Evolutionary conservation across 2,797 vertebrate genomes (phyloP), one percentile per base, ranked within the genome.

Genomic region (Ctenopoma kingsleyae): DNA sequence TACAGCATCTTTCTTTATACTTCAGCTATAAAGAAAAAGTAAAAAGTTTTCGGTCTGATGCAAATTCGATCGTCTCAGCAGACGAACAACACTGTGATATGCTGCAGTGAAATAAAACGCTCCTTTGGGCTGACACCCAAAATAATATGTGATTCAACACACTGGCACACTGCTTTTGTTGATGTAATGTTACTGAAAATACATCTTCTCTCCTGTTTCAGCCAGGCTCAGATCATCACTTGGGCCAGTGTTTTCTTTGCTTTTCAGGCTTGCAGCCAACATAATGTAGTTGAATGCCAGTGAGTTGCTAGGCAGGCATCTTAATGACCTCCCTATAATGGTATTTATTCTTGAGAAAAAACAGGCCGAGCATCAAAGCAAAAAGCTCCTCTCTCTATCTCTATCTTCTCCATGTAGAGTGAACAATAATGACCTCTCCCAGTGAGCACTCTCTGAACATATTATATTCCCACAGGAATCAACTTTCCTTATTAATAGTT

Each of bases 151-250:
- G 75, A 85, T 87, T 86, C 67, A 82, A 80, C 78, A 67, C 57
- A 67, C 4, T 43, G 71, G 67, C 71, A 75, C 59, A 36, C 54
- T 60, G 73, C 68, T 59, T 58, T 76, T 73, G 71, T 72, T 89
- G 83, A 87, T 84, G 83, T 88, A 67, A 89, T 83, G 80, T 82
- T 84, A 59, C 78, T 78, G 81, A 84, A 86, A 88, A 89, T 86
- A 84, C 81, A 84, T 91, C 71, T 84, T 53, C 56, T 70, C 61
- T 50, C 55, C 65, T 73, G 35, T 44, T 52, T 56, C 55, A 65
- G 83, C 85, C 84, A 79, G 79, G 68, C 58, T 22, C 10, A 16
- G 71, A 85, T 82, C 79, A 86, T 85, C 76, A 69, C 58, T 72
- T 55, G 43, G 71, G 80, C 81, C 78, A 81, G 68, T 71, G 76